Percentiles rank a stretch among this genome's conserved stretches.
phyloP scores from a whole-genome alignment of 2,113 vertebrate species.

The Potamarius usumacintae region DNA sequence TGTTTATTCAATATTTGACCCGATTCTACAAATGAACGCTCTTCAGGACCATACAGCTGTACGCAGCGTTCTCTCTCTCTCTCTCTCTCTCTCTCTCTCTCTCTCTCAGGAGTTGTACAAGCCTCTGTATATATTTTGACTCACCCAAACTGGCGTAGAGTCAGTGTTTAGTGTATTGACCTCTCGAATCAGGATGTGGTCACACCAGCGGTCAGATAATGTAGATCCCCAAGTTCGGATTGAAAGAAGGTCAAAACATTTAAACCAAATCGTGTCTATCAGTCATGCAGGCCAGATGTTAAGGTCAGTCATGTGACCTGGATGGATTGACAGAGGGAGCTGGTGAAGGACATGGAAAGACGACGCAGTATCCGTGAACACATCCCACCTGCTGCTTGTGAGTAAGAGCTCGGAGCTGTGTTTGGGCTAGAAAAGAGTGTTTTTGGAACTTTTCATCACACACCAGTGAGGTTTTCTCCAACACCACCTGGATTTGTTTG shows the following conservation, averaged over 20 bases:
- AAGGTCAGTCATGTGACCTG: slow-evolving; percentile 46
- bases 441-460: slow-evolving; percentile 15
- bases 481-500: slow-evolving; percentile 42
- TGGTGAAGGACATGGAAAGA: slow-evolving; percentile 42
- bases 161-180: slow-evolving; percentile 51
- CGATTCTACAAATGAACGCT: not conserved
- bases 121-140: slow-evolving; percentile 59
- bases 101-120: not conserved
- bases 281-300: slow-evolving; percentile 58
- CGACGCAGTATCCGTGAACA: not conserved
- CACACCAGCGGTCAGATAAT: slow-evolving; percentile 56
- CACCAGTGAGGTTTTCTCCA: not conserved
- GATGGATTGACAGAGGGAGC: slow-evolving; percentile 58
- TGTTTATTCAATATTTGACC: not conserved
- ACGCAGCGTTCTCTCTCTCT: no score
- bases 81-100: no score
- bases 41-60: not conserved
- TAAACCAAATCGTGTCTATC: not conserved
- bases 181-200: slow-evolving; percentile 59
- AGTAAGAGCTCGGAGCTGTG: slow-evolving; percentile 17
- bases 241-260: slow-evolving; percentile 48
- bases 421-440: slow-evolving; percentile 33
- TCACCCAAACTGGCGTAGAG: slow-evolving; percentile 58
- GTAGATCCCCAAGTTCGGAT: slow-evolving; percentile 51
- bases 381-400: slow-evolving; percentile 34